Percentiles rank a stretch among this genome's conserved stretches.
Conservation (phyloP, 1,140 invertebrate species). For the Mizuhopecten yessoensis region DNA sequence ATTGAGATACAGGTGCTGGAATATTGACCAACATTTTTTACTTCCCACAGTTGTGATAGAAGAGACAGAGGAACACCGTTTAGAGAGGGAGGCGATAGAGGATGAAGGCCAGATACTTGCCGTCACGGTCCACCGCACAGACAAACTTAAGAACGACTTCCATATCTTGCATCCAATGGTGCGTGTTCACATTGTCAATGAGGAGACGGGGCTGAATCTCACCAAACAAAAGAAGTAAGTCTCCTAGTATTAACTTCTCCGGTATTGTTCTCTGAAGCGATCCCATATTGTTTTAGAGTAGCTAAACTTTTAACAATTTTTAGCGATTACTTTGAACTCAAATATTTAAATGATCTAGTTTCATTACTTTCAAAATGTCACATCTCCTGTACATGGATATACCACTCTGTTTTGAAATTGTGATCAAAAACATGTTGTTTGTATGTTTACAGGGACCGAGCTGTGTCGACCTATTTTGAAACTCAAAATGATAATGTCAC, state of each 20-base stretch:
- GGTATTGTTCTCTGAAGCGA: too few relatives aligned
- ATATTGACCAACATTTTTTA: neutral
- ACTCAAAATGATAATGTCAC: conserved; percentile 78
- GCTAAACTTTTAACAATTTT: too few relatives aligned
- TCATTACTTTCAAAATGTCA: too few relatives aligned
- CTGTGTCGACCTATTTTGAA: conserved; percentile 84
- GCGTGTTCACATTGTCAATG: conserved; percentile 83
- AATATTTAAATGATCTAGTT: too few relatives aligned
- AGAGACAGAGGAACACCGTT: conserved; percentile 54
- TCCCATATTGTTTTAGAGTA: too few relatives aligned
- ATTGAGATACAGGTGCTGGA: too few relatives aligned
- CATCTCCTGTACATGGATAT: too few relatives aligned
- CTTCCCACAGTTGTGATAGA: neutral
- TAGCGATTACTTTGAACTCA: too few relatives aligned
- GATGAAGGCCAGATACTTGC: conserved; percentile 78
- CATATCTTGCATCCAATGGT: conserved; percentile 83
- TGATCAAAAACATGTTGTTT: neutral
- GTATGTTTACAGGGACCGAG: conserved; percentile 74
- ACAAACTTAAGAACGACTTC: conserved; percentile 83
- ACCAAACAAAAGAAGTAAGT: conserved; percentile 81
- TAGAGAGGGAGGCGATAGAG: conserved; percentile 62
- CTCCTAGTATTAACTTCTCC: neutral
- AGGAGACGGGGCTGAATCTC: conserved; percentile 80
- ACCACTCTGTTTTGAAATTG: neutral
- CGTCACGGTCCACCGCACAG: conserved; percentile 81